These are phyloP conservation scores for Lamellibrachia luymesi DNA, from an alignment of 1,140 invertebrate genomes.

Conservation along the genomic window DNA sequence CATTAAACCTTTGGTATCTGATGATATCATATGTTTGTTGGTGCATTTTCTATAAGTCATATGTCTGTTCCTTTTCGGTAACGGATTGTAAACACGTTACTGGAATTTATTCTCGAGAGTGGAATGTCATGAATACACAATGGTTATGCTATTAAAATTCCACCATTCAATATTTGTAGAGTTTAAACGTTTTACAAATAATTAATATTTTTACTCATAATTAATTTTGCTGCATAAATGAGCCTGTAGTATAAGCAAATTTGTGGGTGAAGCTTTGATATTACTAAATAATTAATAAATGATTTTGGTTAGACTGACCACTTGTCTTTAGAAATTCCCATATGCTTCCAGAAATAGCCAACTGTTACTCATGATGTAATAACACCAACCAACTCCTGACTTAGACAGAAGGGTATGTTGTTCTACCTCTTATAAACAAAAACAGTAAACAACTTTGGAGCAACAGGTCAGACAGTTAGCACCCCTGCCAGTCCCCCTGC, in stretches of 20 bases:
- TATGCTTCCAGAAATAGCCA: background rate
- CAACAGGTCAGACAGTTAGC: background rate
- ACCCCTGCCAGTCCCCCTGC: background rate
- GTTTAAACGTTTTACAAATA: background rate
- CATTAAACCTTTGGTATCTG: background rate
- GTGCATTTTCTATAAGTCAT: background rate
- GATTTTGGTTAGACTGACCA: too few species aligned
- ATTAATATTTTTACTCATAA: background rate
- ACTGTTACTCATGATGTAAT: background rate
- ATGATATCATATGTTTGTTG: background rate
- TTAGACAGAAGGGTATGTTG: background rate
- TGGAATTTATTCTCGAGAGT: background rate
- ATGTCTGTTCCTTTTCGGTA: background rate
- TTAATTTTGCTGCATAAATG: too few species aligned
- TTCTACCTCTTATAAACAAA: background rate
- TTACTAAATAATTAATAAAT: background rate
- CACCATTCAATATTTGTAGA: background rate
- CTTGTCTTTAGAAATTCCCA: background rate
- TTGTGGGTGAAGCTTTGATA: background rate
- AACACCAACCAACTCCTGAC: background rate
- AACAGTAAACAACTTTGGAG: background rate
- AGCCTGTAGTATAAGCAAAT: too few species aligned
- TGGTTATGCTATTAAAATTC: background rate
- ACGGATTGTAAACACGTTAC: background rate
- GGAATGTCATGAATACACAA: background rate